phyloP scores from a whole-genome alignment of 2,113 vertebrate species.

The Takifugu flavidus region DNA sequence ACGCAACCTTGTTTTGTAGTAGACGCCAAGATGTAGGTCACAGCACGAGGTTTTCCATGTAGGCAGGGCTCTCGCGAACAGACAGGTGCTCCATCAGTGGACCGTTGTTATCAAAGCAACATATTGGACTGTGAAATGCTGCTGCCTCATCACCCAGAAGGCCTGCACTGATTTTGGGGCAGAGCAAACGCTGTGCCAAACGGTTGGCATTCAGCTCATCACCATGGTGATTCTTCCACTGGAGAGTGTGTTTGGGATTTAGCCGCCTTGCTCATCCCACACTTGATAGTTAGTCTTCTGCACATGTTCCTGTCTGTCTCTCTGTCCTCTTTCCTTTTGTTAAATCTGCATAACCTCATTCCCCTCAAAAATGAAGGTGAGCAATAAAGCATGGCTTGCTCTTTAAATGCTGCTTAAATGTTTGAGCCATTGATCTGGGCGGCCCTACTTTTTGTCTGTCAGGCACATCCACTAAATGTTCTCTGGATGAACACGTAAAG shows the following conservation, averaged over 20 bases:
- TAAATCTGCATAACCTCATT: not conserved
- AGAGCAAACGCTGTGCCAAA: constrained; percentile 19
- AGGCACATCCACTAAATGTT: constrained; percentile 10
- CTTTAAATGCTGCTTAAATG: constrained; percentile 8
- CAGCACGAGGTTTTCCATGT: not conserved
- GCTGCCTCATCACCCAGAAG: constrained; percentile 23
- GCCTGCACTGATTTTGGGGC: constrained; percentile 16
- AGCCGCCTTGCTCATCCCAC: constrained; percentile 11
- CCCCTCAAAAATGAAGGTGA: constrained; percentile 6
- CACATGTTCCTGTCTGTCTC: not conserved
- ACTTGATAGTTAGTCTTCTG: constrained; percentile 9
- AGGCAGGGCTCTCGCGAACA: not conserved
- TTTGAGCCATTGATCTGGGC: constrained; percentile 3
- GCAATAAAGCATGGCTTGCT: not conserved
- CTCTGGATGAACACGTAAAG: constrained; percentile 7
- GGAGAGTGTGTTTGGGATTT: constrained; percentile 25
- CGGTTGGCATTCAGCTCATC: constrained; percentile 38
- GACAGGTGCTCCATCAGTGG: constrained; percentile 36
- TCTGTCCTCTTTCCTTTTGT: not conserved
- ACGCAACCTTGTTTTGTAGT: constrained; percentile 3
- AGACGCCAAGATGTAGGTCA: constrained; percentile 18
- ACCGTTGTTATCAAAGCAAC: constrained; percentile 3
- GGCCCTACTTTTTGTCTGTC: constrained; percentile 4
- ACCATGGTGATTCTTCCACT: constrained; percentile 47
- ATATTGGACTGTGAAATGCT: no score